Evolutionary conservation across 2,797 vertebrate genomes (phyloP), one percentile per base, ranked within the genome.

Genomic region (Siniperca scherzeri): DNA sequence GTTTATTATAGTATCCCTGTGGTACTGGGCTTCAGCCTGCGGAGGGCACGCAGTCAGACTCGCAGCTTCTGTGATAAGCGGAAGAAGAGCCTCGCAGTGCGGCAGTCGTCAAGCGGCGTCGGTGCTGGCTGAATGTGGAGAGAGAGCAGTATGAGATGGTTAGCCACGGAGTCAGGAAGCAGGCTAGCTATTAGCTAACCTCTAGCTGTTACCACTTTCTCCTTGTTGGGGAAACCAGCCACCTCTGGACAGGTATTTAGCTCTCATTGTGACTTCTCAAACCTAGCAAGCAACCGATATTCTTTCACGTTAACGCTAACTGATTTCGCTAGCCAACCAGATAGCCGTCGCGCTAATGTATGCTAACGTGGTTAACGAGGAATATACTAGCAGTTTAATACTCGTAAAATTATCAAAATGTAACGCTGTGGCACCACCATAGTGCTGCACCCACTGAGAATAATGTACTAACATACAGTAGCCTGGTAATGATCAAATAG

Each of bases 1-100:
- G 36, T 33, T 0, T 4, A 19, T 19, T 9, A 4, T 27, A 3
- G 22, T 0, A 30, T 66, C 36, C 16, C 11, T 81, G 77, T 52
- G 80, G 8, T 77, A 0, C 64, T 22, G 69, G 83, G 46, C 74
- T 87, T 85, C 80, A 57, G 64, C 82, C 89, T 72, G 78, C 56
- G 80, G 88, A 78, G 83, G 87, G 84, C 80, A 42, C 70, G 42
- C 69, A 2, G 88, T 7, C 83, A 13, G 36, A 36, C 36, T 7
- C 36, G 36, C 74, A 5, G 64, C 38, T 46, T 53, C 68, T 4
- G 0, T n/a, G 61, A 66, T 0, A 50, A 69, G 85, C 74, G 42
- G 90, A 89, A 86, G 91, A 86, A 81, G 92, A 83, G 82, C 25
- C 89, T 88, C 75, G 75, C 89, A 36, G 80, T 82, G 88, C 89